Evolutionary conservation across 1,140 invertebrate genomes (phyloP), one percentile per base, ranked within the genome.

Genomic region (Leptestheria dahalacensis): DNA sequence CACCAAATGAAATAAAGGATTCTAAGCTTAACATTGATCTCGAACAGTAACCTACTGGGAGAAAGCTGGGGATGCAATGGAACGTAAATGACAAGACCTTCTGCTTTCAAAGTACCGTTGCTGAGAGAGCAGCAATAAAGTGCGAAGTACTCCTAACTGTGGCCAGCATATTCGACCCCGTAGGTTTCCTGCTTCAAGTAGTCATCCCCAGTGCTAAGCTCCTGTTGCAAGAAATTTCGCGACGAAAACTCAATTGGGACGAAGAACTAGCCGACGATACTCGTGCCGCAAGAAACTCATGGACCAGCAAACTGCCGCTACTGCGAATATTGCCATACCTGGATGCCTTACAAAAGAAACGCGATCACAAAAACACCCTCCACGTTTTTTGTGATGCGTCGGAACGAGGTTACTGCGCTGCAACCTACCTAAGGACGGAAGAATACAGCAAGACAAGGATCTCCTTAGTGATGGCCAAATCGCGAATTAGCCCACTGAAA

Each of bases 241-340:
- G 67, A 24, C 18, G 63, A 12, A 57, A 53, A 9, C 25, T 65
- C 2, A 52, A 29, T 1, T 68, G 53, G 64, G 62, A 67, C 51
- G 64, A 66, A n/a, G 28, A 46, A 21, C 21, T 66, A 49, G 15
- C 48, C 10, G 50, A 41, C n/a, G 1, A 25, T 2, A 11, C 61
- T 26, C n/a, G 10, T 2, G 28, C 47, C 0, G 49, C 49, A 23
- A 68, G 66, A 68, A 48, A 48, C 24, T 20, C 1, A 0, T 67
- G 63, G 63, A 18, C 61, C 2, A 0, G 28, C 3, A 24, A 61
- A 10, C 29, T 63, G 29, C 52, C 10, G 11, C 9, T 41, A 1
- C 59, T 62, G 47, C 6, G 11, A 23, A 0, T 9, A 20, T 64
- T 1, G 15, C 28, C 12, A 56, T 66, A 24, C 63, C 49, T 1